phyloP scores from a whole-genome alignment of 2,888 invertebrate species.

The Plagodis dolabraria region DNA sequence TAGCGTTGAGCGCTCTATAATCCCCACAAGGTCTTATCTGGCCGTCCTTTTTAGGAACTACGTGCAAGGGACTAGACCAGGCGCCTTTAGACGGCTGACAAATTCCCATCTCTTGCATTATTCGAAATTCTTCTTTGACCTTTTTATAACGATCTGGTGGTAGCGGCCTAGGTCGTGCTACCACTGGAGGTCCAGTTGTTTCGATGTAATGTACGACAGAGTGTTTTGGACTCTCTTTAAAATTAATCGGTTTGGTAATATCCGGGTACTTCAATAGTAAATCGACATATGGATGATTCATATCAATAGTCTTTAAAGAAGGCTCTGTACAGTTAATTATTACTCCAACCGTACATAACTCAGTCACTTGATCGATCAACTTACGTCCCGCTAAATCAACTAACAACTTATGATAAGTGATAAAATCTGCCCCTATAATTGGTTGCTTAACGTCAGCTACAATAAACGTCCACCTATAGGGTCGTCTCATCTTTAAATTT shows the following conservation, averaged over 20 bases:
- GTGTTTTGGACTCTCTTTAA: constrained; percentile 31
- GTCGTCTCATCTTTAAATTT: constrained; percentile 35
- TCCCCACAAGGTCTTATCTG: constrained; percentile 23
- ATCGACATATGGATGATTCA: constrained; percentile 21
- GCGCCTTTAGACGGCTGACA: constrained; percentile 59
- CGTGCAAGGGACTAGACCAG: constrained; percentile 52
- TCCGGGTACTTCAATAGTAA: constrained; percentile 29
- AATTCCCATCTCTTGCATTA: constrained; percentile 49
- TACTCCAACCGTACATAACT: constrained; percentile 16
- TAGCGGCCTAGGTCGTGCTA: constrained; percentile 49
- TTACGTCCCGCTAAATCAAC: constrained; percentile 33
- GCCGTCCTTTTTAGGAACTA: constrained; percentile 36
- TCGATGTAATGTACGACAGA: constrained; percentile 45
- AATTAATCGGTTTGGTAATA: constrained; percentile 34
- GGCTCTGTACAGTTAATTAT: constrained; percentile 12
- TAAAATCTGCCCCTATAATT: constrained; percentile 35
- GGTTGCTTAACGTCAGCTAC: constrained; percentile 37
- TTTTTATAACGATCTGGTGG: constrained; percentile 47
- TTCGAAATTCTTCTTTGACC: constrained; percentile 50
- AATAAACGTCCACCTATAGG: constrained; percentile 38
- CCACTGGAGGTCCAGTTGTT: constrained; percentile 52
- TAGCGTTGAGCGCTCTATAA: constrained; percentile 2
- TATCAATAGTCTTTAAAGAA: constrained; percentile 7
- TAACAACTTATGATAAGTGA: constrained; percentile 31
- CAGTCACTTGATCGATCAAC: constrained; percentile 34